Conservation (phyloP, 2,797 vertebrate species). For the Pogonophryne albipinna region DNA sequence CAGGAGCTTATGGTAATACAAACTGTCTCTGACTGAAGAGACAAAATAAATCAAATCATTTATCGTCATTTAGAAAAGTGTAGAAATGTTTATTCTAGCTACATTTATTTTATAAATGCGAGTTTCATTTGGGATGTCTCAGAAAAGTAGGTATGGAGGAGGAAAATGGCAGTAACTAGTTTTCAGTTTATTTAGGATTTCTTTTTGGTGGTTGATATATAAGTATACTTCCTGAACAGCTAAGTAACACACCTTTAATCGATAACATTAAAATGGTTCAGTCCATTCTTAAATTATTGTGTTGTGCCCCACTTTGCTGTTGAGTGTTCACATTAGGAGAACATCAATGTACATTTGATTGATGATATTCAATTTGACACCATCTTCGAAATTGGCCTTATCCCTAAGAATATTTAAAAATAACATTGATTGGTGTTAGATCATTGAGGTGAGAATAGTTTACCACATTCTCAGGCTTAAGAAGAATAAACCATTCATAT, state of each 20-base stretch:
- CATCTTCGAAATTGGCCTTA: background rate
- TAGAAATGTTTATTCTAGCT: background rate
- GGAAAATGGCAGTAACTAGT: background rate
- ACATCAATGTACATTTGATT: background rate
- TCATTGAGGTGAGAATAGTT: constrained; percentile 1
- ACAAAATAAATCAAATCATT: constrained; percentile 8
- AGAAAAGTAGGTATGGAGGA: background rate
- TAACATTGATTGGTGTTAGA: constrained; percentile 4
- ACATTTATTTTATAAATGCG: background rate
- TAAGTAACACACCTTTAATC: background rate
- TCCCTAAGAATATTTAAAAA: background rate
- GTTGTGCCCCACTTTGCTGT: background rate
- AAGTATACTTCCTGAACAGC: background rate
- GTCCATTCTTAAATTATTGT: background rate
- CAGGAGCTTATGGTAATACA: constrained; percentile 5
- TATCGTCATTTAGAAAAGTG: background rate
- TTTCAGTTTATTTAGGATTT: background rate
- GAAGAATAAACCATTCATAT: constrained; percentile 36
- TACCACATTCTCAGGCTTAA: background rate
- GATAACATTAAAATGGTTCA: background rate
- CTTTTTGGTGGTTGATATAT: background rate
- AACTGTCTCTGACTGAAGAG: constrained; percentile 1
- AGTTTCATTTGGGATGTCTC: background rate
- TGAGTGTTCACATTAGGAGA: background rate
- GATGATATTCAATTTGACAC: background rate